Evolutionary conservation across 1,140 invertebrate genomes (phyloP), one percentile per base, ranked within the genome.

Genomic region (Acromyrmex echinatior): DNA sequence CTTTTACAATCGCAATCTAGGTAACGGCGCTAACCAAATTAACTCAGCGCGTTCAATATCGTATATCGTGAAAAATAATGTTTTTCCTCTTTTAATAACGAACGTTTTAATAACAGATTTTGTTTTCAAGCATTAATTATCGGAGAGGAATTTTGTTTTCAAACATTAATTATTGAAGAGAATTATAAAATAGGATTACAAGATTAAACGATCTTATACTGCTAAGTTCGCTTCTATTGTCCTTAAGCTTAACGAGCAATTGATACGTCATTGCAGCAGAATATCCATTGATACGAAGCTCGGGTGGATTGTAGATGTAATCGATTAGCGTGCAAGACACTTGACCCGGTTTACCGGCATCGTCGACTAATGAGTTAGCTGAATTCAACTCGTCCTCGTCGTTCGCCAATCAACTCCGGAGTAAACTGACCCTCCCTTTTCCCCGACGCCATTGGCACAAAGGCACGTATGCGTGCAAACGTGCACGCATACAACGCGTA

Each of bases 321-420:
- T 91, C 79, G 89, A 88, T 86, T 39, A 56, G 63, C 62, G 65
- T 62, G 62, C 79, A 51, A 66, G 73, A 88, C 68, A 86, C 91
- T 93, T 92, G 92, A 93, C 92, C 92, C 80, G 77, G 85, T 93
- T 88, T 68, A 58, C 18, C 76, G 74, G 70, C 87, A 53, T 79
- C 35, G 78, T 62, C 77, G 81, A 88, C 79, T 92, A 92, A 93
- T 91, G 92, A 92, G 80, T 91, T 80, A 71, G 77, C 66, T 71
- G 63, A 80, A 85, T 88, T 63, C 31, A 66, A 31, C 79, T 58
- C 45, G 74, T 87, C 39, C 82, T 63, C 71, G 58, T 85, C 45
- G 68, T 71, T 81, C 65, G 31, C 45, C 58, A 49, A 62, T 84
- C 68, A 51, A 60, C 51, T 31, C 60, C 66, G 25, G 25, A 31